Evolutionary conservation across 2,113 vertebrate genomes (phyloP).

Genomic region (Podiceps cristatus): DNA sequence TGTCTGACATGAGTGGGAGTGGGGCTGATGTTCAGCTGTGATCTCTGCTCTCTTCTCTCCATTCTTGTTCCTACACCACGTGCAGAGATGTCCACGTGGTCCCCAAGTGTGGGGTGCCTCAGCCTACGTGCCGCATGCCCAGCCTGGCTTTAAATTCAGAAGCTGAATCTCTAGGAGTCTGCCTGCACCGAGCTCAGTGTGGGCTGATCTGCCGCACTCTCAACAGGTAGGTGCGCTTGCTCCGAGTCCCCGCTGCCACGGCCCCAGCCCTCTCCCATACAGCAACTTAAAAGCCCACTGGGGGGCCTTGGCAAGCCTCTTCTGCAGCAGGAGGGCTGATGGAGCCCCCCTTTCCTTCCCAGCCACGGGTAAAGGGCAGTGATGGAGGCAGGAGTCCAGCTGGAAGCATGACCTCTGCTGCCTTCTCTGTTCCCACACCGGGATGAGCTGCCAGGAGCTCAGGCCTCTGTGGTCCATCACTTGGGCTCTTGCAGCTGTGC

Average conservation of each 20-base stretch:
- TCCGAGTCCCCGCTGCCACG: fast-evolving
- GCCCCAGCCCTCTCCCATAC: fast-evolving
- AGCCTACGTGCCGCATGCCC: not conserved
- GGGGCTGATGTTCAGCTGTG: not conserved
- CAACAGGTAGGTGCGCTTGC: not conserved
- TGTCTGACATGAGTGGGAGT: fast-evolving
- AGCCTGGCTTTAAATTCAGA: not conserved
- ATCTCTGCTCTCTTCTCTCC: not conserved
- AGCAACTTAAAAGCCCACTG: not conserved
- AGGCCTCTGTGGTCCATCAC: not conserved
- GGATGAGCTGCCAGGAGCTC: not conserved
- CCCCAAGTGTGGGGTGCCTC: fast-evolving
- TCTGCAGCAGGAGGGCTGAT: not conserved
- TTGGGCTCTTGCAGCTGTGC: not conserved
- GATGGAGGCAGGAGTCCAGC: not conserved
- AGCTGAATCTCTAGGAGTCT: not conserved
- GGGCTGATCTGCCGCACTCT: not conserved
- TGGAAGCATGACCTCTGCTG: not conserved
- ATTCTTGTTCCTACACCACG: not conserved
- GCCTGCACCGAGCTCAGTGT: not conserved
- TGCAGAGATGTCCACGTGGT: fast-evolving
- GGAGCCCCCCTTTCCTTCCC: not conserved
- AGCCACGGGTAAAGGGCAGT: not conserved
- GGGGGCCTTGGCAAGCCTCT: not conserved
- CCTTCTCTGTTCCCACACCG: fast-evolving